These are phyloP conservation scores for Eueides isabella DNA, from an alignment of 1,140 invertebrate species.

Conservation along the genomic window DNA sequence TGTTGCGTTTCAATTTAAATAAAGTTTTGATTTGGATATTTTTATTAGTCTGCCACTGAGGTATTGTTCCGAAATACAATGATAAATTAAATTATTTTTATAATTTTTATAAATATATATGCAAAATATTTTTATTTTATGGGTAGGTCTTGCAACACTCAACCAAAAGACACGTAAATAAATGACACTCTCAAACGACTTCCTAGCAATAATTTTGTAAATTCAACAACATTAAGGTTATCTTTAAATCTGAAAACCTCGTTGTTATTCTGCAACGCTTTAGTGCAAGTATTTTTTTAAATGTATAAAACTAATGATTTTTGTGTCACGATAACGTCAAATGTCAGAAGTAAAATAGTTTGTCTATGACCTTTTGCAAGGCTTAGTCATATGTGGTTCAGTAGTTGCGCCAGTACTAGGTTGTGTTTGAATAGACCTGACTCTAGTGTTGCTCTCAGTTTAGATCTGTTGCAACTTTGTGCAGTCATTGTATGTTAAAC, in stretches of 20 bases:
- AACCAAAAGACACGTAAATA: conserved; percentile 23
- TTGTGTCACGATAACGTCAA: conserved; percentile 33
- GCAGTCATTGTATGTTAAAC: conserved; percentile 80
- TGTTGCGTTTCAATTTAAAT: conserved; percentile 59
- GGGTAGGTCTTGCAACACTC: conserved; percentile 26
- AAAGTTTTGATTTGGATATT: conserved; percentile 64
- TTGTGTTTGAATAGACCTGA: conserved; percentile 25
- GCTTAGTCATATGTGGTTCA: conserved; percentile 31
- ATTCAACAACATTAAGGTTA: conserved; percentile 37
- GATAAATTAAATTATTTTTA: too few relatives aligned
- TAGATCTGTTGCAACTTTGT: conserved; percentile 66
- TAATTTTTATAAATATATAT: conserved; percentile 29
- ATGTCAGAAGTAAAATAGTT: conserved; percentile 26
- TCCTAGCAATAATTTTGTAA: conserved; percentile 42
- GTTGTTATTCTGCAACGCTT: conserved; percentile 29
- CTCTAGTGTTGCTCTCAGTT: conserved; percentile 55
- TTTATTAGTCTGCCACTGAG: too few relatives aligned
- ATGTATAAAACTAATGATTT: conserved; percentile 34
- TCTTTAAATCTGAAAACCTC: conserved; percentile 38
- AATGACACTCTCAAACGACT: conserved; percentile 42
- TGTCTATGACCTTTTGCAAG: conserved; percentile 30
- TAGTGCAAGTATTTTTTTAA: conserved; percentile 34
- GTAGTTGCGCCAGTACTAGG: conserved; percentile 50
- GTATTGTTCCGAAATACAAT: conserved; percentile 4
- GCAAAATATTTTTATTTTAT: conserved; percentile 32